These are phyloP conservation scores for Corydoras sp. DNA, from an alignment of 2,113 vertebrate species.

Conservation along the genomic window DNA sequence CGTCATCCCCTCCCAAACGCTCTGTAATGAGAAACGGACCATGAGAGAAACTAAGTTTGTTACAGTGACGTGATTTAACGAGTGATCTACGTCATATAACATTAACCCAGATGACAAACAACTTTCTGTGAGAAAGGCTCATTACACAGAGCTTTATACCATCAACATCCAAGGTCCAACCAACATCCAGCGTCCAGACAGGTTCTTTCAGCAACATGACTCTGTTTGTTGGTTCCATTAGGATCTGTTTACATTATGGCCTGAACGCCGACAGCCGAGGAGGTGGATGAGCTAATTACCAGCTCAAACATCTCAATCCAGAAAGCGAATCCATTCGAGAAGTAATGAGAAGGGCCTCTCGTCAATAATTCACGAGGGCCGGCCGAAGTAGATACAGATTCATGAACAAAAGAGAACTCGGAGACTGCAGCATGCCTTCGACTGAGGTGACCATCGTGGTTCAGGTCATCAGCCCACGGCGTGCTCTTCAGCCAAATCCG, in stretches of 20 bases:
- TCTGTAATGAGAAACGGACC: too few species aligned
- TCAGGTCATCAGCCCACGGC: slow-evolving; percentile 30
- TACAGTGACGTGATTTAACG: too few species aligned
- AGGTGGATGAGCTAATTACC: background rate
- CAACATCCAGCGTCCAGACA: too few species aligned
- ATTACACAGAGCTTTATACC: too few species aligned
- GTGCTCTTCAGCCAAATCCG: slow-evolving; percentile 39
- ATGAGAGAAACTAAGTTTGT: too few species aligned
- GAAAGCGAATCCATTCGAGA: slow-evolving; percentile 60
- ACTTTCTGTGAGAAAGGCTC: too few species aligned
- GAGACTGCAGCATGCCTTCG: background rate
- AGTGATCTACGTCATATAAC: too few species aligned
- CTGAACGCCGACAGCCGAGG: slow-evolving; percentile 47
- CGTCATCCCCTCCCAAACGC: too few species aligned
- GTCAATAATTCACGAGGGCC: slow-evolving; percentile 49
- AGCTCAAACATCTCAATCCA: slow-evolving; percentile 5
- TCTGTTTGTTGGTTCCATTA: background rate
- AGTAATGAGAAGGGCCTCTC: slow-evolving; percentile 42
- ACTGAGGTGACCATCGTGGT: background rate
- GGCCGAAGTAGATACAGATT: slow-evolving; percentile 19
- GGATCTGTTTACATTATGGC: background rate
- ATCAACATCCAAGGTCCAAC: too few species aligned
- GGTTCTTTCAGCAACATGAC: too few species aligned
- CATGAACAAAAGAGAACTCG: slow-evolving; percentile 21
- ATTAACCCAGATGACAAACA: too few species aligned